These are phyloP conservation scores for Empidonax traillii DNA, from an alignment of 2,113 vertebrate genomes.

Conservation along the genomic window DNA sequence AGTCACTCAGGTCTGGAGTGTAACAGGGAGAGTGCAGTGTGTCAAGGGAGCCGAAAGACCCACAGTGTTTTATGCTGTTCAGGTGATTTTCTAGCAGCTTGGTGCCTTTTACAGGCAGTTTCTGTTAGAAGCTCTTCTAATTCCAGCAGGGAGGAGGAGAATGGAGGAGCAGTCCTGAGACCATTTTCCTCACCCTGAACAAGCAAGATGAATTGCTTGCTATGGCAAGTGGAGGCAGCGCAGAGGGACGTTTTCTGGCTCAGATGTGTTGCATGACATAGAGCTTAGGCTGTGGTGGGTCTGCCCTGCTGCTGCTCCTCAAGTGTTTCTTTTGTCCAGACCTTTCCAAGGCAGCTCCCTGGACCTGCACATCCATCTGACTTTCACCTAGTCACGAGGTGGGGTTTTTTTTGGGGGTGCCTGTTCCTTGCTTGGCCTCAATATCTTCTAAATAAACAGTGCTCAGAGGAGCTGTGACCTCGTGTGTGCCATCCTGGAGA, in stretches of 20 bases:
- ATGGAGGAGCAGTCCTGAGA: not conserved
- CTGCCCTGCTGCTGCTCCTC: not conserved
- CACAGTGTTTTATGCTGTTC: not conserved
- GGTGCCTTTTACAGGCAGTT: not conserved
- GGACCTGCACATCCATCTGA: not conserved
- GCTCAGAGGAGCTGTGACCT: not conserved
- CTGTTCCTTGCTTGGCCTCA: not conserved
- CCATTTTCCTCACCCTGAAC: not conserved
- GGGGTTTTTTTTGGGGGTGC: not conserved
- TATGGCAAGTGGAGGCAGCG: accelerated
- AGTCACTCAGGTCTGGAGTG: not conserved
- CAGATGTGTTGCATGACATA: not conserved
- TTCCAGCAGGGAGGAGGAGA: not conserved
- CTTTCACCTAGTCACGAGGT: not conserved
- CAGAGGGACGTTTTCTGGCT: not conserved
- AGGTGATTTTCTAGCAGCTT: not conserved
- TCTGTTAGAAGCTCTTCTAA: not conserved
- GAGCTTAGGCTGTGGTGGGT: not conserved
- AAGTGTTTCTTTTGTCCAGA: not conserved
- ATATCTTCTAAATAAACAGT: not conserved
- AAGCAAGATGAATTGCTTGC: not conserved
- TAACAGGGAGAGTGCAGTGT: not conserved
- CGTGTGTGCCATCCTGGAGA: not conserved
- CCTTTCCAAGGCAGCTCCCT: accelerated
- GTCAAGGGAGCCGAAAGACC: not conserved